Percentiles rank a stretch among this genome's conserved stretches.
These are phyloP conservation scores for Platysternon megacephalum DNA, from an alignment of 2,113 vertebrate genomes.

Conservation along the genomic window DNA sequence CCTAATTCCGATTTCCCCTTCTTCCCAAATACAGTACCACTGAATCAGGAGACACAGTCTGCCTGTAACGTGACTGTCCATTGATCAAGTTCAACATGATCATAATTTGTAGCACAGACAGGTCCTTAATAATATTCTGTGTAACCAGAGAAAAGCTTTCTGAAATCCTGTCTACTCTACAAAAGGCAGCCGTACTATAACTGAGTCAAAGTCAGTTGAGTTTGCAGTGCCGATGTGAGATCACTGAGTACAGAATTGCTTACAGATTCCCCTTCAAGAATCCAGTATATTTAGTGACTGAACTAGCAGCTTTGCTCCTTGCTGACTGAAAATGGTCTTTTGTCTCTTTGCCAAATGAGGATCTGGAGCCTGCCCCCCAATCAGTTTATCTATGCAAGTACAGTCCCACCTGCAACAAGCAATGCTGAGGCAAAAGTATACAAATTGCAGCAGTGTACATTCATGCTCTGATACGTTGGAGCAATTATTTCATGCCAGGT, in stretches of 20 bases:
- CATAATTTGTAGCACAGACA: neutral
- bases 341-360: neutral
- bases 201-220: neutral
- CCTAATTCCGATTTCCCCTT: neutral
- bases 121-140: neutral
- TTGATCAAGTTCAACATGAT: neutral
- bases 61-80: neutral
- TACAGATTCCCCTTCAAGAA: neutral
- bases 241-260: neutral
- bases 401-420: neutral
- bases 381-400: neutral
- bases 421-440: constrained; percentile 18
- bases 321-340: neutral
- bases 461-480: neutral
- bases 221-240: neutral
- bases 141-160: neutral
- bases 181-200: neutral
- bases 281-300: neutral
- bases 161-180: neutral
- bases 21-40: neutral
- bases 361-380: neutral
- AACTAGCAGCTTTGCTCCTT: neutral
- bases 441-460: constrained; percentile 12
- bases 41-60: neutral
- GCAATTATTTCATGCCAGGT: neutral